These are phyloP conservation scores for Hanleya hanleyi DNA, from an alignment of 2,888 invertebrate genomes.

Conservation along the genomic window DNA sequence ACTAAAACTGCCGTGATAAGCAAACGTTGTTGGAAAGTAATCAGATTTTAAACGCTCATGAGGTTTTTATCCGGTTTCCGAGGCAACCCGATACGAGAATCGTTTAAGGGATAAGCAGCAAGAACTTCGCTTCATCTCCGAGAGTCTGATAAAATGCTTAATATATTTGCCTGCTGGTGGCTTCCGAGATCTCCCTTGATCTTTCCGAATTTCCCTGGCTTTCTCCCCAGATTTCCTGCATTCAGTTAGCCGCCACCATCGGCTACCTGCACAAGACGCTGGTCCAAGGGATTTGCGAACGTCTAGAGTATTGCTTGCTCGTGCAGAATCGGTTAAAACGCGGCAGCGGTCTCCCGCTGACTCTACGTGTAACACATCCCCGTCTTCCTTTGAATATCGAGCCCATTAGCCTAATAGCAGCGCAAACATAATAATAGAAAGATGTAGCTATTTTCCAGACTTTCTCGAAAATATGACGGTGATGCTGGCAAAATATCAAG, in stretches of 20 bases:
- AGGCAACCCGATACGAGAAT: not conserved
- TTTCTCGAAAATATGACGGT: no score
- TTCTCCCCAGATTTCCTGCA: no score
- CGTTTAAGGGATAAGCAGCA: not conserved
- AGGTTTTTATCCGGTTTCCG: not conserved
- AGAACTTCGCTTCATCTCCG: not conserved
- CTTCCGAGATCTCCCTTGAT: not conserved
- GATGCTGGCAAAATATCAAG: no score
- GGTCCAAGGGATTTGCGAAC: no score
- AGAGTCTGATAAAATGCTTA: not conserved
- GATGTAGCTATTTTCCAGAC: no score
- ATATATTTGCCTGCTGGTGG: not conserved
- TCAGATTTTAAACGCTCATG: not conserved
- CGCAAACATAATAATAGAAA: no score
- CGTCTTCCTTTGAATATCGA: no score
- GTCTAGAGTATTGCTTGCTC: not conserved
- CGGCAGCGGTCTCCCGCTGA: not conserved
- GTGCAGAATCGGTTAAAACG: not conserved
- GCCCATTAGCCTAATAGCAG: not conserved
- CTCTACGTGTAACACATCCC: no score
- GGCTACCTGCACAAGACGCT: no score
- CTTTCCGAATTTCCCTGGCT: no score
- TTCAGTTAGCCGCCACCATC: no score
- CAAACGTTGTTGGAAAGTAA: not conserved
- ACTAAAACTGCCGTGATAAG: not conserved